phyloP scores from a whole-genome alignment of 2,888 invertebrate species.

The Drosophila kokeensis region DNA sequence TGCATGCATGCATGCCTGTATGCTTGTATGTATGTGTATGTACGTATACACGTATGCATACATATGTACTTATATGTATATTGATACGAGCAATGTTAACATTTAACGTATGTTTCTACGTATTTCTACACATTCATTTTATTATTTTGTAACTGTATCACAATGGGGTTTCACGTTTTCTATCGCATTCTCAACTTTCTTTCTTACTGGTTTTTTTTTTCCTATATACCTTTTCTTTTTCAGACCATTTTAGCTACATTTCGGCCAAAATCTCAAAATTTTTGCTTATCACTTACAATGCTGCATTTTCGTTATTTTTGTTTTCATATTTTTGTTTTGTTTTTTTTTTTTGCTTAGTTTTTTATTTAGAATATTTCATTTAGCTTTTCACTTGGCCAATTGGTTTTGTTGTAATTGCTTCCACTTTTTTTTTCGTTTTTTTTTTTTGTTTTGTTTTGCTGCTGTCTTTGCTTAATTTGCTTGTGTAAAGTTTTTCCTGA shows the following conservation, averaged over 20 bases:
- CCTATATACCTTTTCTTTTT: slow-evolving; percentile 4
- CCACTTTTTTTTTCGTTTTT: background rate
- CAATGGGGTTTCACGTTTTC: slow-evolving; percentile 49
- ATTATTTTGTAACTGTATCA: slow-evolving; percentile 62
- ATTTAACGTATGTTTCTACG: slow-evolving; percentile 60
- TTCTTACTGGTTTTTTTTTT: slow-evolving; percentile 6
- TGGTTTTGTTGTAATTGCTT: slow-evolving; percentile 14
- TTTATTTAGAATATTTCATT: slow-evolving; percentile 20
- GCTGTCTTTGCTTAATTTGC: slow-evolving; percentile 22
- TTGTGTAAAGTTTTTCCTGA: slow-evolving; percentile 23
- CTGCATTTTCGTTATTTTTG: slow-evolving; percentile 28
- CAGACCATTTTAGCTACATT: slow-evolving; percentile 27
- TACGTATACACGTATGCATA: slow-evolving; percentile 9
- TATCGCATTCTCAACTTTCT: slow-evolving; percentile 18
- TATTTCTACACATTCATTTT: slow-evolving; percentile 53
- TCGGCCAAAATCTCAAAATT: slow-evolving; percentile 49
- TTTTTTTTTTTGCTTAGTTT: slow-evolving; percentile 13
- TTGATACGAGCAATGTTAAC: slow-evolving; percentile 48
- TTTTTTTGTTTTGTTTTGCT: background rate
- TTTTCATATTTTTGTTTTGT: slow-evolving; percentile 13
- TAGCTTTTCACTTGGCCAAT: slow-evolving; percentile 35
- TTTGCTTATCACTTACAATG: slow-evolving; percentile 60
- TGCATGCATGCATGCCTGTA: background rate
- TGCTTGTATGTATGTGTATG: background rate
- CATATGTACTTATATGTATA: slow-evolving; percentile 29